Conservation (phyloP, 2,797 vertebrate genomes). For the Poecilia wingei region DNA sequence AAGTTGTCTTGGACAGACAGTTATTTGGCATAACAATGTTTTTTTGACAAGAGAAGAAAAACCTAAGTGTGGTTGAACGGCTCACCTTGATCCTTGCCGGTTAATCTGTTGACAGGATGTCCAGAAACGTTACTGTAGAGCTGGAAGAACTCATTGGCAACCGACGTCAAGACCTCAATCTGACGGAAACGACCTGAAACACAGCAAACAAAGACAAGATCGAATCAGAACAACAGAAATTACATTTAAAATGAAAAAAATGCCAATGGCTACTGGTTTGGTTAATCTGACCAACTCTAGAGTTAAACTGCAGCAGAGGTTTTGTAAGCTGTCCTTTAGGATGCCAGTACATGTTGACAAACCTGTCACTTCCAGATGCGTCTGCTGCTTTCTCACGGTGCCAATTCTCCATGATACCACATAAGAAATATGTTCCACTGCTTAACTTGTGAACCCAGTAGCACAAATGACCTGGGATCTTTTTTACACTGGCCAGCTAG, state of each 20-base stretch:
- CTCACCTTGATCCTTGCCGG: constrained; percentile 76
- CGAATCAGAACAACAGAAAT: neutral
- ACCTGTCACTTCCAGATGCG: neutral
- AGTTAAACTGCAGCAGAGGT: neutral
- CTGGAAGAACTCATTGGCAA: constrained; percentile 96
- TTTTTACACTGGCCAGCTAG: neutral
- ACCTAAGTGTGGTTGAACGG: neutral
- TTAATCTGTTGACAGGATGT: constrained; percentile 88
- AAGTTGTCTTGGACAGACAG: neutral
- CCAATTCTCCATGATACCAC: neutral
- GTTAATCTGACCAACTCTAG: neutral
- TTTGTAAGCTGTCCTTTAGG: neutral
- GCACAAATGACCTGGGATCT: neutral
- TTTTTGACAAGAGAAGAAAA: neutral
- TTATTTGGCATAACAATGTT: neutral
- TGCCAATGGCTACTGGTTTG: neutral
- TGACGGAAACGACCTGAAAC: constrained; percentile 94
- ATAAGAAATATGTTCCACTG: neutral
- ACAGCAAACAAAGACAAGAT: constrained; percentile 11
- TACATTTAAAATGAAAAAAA: neutral
- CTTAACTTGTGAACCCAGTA: neutral
- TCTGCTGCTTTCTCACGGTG: neutral
- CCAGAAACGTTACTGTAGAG: constrained; percentile 97
- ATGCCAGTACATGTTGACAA: neutral
- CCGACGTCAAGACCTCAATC: constrained; percentile 95